Evolutionary conservation across 2,113 vertebrate genomes (phyloP).

Genomic region (Symphodus melops): DNA sequence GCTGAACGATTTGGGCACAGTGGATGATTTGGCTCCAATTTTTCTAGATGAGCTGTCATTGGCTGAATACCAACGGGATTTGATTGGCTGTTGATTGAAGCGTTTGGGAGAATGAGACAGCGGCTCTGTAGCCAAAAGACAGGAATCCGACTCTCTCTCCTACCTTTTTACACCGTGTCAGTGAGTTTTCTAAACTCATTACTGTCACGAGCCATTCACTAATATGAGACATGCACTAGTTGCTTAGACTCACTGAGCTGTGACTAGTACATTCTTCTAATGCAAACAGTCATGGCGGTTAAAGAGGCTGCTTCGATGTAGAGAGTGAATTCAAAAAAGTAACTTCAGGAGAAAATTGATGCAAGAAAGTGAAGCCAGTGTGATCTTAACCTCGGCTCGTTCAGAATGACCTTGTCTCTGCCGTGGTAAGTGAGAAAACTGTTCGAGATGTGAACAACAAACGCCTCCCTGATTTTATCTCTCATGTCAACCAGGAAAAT

Average conservation of each 20-base stretch:
- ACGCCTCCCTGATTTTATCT: slow-evolving; percentile 51
- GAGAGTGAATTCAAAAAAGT: slow-evolving; percentile 28
- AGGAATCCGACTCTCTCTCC: slow-evolving; percentile 28
- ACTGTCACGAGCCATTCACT: slow-evolving; percentile 30
- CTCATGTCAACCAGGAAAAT: slow-evolving; percentile 40
- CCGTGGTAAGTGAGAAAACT: slow-evolving; percentile 54
- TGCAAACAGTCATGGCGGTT: slow-evolving; percentile 20
- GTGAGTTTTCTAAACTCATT: slow-evolving; percentile 62
- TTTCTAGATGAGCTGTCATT: slow-evolving; percentile 62
- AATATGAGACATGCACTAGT: slow-evolving; percentile 39
- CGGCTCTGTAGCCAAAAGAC: slow-evolving; percentile 19
- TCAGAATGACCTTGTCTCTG: slow-evolving; percentile 29
- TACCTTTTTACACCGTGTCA: slow-evolving; percentile 44
- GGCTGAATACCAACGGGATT: slow-evolving; percentile 50
- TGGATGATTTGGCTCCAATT: slow-evolving; percentile 53
- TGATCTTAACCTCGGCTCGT: not conserved
- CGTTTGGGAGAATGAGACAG: slow-evolving; percentile 12
- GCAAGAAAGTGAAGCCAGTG: slow-evolving; percentile 42
- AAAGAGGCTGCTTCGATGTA: not conserved
- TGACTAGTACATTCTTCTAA: slow-evolving; percentile 6
- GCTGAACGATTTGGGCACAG: slow-evolving; percentile 47
- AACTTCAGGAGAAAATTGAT: slow-evolving; percentile 1
- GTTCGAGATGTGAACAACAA: slow-evolving; percentile 22
- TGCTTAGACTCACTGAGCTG: slow-evolving; percentile 40
- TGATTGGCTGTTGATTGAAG: slow-evolving; percentile 52